A percentile compares a stretch with the other conserved stretches of the same genome.
These are phyloP conservation scores for Neodiprion virginianus DNA, from an alignment of 1,140 invertebrate species.

Conservation along the genomic window DNA sequence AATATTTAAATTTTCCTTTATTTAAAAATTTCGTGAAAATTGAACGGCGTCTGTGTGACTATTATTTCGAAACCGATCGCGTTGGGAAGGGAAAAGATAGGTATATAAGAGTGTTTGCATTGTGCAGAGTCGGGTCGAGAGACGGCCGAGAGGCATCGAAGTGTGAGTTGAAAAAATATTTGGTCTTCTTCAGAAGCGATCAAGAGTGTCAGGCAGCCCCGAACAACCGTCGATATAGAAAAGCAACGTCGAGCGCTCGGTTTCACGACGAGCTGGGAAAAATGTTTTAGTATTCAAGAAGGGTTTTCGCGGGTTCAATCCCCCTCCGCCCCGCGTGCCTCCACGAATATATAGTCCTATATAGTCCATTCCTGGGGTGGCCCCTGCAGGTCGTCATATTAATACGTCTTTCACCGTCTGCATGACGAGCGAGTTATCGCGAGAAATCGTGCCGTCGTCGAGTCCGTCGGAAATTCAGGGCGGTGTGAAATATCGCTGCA, in stretches of 20 bases:
- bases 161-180: conserved; percentile 6
- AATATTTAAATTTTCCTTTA: too few species aligned
- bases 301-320: not conserved
- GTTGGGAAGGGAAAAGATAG: too few species aligned
- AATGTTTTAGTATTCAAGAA: conserved; percentile 3
- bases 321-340: not conserved
- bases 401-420: conserved; percentile 4
- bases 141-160: not conserved
- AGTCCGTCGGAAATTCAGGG: too few species aligned
- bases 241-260: too few species aligned
- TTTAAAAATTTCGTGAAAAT: too few species aligned
- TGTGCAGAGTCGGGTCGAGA: too few species aligned
- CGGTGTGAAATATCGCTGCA: too few species aligned
- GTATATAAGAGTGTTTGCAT: too few species aligned
- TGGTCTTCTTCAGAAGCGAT: not conserved
- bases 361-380: not conserved
- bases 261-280: not conserved
- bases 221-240: not conserved
- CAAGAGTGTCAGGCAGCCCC: not conserved
- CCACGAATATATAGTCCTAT: not conserved
- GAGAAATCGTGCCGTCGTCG: not conserved
- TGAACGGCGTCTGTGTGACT: too few species aligned
- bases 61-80: too few species aligned
- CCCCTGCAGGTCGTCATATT: not conserved
- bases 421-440: not conserved